Base-by-base conservation (phyloP, 2,113 vertebrate genomes). In the Amia ocellicauda region DNA sequence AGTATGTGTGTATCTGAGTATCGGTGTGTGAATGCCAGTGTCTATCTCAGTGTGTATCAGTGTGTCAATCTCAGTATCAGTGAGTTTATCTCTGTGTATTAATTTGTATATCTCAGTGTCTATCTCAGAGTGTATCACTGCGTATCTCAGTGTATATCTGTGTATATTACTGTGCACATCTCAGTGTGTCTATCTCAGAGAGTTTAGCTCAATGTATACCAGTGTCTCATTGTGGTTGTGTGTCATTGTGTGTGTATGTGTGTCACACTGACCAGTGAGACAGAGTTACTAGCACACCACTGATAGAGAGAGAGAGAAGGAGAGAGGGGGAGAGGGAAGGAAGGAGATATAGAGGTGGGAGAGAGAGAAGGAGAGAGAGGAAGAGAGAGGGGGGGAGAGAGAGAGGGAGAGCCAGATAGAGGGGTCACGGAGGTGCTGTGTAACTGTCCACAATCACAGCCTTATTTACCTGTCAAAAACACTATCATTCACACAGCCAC, bases 401-500 rank as follows among this genome's bases (percentile, higher is more conserved):
- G 84, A 86, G 86, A 89, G 80, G 88, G 88, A 76, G 85, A 86
- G 86, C 81, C 36, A 81, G 84, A 85, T 85, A 82, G 80, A n/a
- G 80, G 83, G 87, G 87, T 90, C 87, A 88, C 78, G 69, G 67
- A 87, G 89, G 89, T 88, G 86, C 89, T 88, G 87, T 90, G 87
- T 90, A 89, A 90, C 89, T 89, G 89, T 90, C 86, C 85, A 89
- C 89, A 90, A 90, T 90, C 89, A 90, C 85, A 88, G 89, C 86
- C 89, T 90, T 90, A 90, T 90, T 90, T 90, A 89, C 87, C 87
- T 89, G 89, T 90, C 89, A 89, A 90, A 90, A 90, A 90, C 89
- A 90, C 89, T 90, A 90, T 90, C 89, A 90, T 90, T 88, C 89
- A 88, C 86, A 88, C 83, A 83, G 85, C 75, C 84, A 75, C 80